phyloP scores from a whole-genome alignment of 2,797 vertebrate species.

The Poeciliopsis gracilis region DNA sequence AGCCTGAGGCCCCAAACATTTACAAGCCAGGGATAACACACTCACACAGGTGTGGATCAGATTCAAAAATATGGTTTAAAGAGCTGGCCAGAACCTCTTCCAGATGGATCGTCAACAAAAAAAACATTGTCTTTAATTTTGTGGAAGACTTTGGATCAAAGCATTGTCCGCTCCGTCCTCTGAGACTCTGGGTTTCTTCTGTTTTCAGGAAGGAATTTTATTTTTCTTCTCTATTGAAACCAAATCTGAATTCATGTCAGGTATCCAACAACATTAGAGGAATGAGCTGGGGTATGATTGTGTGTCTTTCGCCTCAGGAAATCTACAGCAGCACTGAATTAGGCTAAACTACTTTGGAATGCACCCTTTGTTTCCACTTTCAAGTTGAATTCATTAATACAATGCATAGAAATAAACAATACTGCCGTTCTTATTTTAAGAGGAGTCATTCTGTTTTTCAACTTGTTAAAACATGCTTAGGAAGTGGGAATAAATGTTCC shows the following conservation, averaged over 20 bases:
- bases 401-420: not conserved
- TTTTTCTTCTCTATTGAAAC: conserved; percentile 41
- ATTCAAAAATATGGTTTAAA: conserved; percentile 27
- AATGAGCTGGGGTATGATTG: not conserved
- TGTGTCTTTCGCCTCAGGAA: not conserved
- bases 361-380: not conserved
- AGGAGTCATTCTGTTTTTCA: not conserved
- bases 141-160: conserved; percentile 40
- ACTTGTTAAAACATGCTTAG: not conserved
- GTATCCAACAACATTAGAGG: conserved; percentile 16
- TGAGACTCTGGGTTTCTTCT: conserved; percentile 23
- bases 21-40: conserved; percentile 27
- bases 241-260: conserved; percentile 17
- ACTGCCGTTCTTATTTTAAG: not conserved
- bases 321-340: conserved; percentile 21
- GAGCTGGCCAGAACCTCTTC: conserved; percentile 22
- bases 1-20: conserved; percentile 9
- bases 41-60: conserved; percentile 29
- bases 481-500: not conserved
- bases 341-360: conserved; percentile 43
- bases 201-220: conserved; percentile 34
- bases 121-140: conserved; percentile 47
- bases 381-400: not conserved
- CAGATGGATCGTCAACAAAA: conserved; percentile 49
- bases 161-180: conserved; percentile 1